Evolutionary conservation across 2,888 invertebrate genomes (phyloP), one percentile per base, ranked within the genome.

Genomic region (Ophonus ardosiacus): DNA sequence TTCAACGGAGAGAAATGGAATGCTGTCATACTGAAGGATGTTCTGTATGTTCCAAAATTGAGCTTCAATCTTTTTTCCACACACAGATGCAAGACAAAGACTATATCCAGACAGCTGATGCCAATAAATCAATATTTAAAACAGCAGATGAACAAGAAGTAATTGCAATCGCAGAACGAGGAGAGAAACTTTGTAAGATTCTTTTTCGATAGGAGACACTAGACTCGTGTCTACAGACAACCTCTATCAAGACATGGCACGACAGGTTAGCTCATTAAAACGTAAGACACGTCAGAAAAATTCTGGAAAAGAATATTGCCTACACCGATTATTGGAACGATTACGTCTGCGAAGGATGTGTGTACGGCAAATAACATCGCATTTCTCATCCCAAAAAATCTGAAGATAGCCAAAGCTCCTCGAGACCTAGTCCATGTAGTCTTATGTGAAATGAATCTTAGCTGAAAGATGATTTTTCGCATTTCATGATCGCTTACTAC

Each of bases 191-290:
- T 1, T 71, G 38, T 5, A 7, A 71, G n/a, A 71, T 71, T 38
- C 0, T 3, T 0, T 65, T 65, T 21, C 24, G 65, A 4, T 21
- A 21, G 10, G 56, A 78, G 78, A 15, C 51, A 8, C 0, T 21
- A 8, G 51, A 51, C 15, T 18, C 5, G 7, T 79, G 79, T 15
- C 79, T 79, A 10, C 8, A n/a, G n/a, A 31, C 21, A 7, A 31
- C 59, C 8, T 88, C 88, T 3, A 84, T 88, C 0, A 88, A 85
- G 86, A 65, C 10, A 3, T 89, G 88, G 88, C 88, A 89, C 59
- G 88, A 88, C 86, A 86, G 86, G 63, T 61, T 89, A 7, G 88
- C 88, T 7, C 88, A 89, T 56, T 87, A 88, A 86, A 88, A 89
- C 86, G 76, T 88, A 6, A 82, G 59, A 78, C 86, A 88, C 51